Conservation (phyloP, 2,797 vertebrate genomes). For the Etheostoma perlongum region DNA sequence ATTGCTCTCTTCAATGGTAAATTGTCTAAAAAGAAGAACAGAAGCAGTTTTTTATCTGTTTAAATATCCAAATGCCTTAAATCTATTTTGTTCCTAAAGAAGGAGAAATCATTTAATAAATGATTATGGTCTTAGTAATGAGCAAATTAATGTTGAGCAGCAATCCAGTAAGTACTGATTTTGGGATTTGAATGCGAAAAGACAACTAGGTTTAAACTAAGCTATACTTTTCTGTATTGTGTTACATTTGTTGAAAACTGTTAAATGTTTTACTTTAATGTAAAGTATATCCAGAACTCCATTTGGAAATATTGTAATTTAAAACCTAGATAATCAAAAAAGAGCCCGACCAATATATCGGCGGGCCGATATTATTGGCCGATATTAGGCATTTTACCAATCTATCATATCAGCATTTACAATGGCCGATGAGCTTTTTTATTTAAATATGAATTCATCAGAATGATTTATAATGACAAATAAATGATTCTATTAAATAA, state of each 20-base stretch:
- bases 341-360: too few species aligned
- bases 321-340: neutral
- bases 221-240: neutral
- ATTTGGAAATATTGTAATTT: neutral
- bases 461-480: too few species aligned
- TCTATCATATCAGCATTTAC: too few species aligned
- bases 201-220: neutral
- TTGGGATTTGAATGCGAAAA: conserved; percentile 2
- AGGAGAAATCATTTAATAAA: conserved; percentile 5
- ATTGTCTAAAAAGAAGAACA: conserved; percentile 23
- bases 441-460: too few species aligned
- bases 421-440: too few species aligned
- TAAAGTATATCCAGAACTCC: neutral
- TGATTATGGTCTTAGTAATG: neutral
- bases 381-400: too few species aligned
- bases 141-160: neutral
- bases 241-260: too few species aligned
- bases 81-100: neutral
- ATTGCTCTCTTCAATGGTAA: conserved; percentile 5
- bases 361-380: too few species aligned
- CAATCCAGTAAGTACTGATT: neutral
- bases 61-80: neutral
- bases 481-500: too few species aligned
- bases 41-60: neutral
- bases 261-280: neutral